Base-by-base conservation (phyloP, 2,888 invertebrate genomes). In the Chalcis sispes region DNA sequence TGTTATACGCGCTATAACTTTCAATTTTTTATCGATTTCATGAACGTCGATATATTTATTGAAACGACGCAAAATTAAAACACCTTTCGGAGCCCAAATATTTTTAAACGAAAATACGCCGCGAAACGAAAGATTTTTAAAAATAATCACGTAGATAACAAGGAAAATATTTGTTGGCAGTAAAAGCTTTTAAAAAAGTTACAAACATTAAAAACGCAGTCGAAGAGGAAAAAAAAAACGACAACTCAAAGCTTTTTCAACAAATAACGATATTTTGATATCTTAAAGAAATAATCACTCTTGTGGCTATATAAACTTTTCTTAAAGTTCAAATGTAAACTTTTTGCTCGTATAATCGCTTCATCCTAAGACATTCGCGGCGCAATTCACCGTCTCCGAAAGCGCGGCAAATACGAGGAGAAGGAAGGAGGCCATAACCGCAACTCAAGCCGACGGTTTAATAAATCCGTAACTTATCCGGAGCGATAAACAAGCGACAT, bases 391-490 rank as follows among this genome's bases (percentile, higher is more conserved):
- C 25, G 50, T 56, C 40, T 23, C 27, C 13, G 40, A 20, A 18
- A 23, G 40, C 20, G 13, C 20, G n/a, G 50, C 27, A 36, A 36
- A 56, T 56, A 64, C 61, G 61, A 50, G 32, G n/a, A 36, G n/a
- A 2, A 32, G 62, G 20, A 59, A 10, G 32, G 1, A n/a, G 10
- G n/a, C 20, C 64, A 72, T 77, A 18, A 75, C 23, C 72, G 58
- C 65, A 78, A 75, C 72, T 78, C 77, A 75, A 23, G 13, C 23
- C 25, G 42, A 13, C 29, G 59, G 23, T 58, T 65, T 56, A 64
- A 75, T 78, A 75, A 78, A 78, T 78, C 72, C 72, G 69, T 62
- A 74, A 78, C 54, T 75, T 72, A 75, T 72, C 72, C 78, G 61
- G 65, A 8, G 40, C 71, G 40, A 72, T 75, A 78, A 78, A 75